Base-by-base conservation (phyloP, 2,113 vertebrate genomes). In the Plecotus auritus region DNA sequence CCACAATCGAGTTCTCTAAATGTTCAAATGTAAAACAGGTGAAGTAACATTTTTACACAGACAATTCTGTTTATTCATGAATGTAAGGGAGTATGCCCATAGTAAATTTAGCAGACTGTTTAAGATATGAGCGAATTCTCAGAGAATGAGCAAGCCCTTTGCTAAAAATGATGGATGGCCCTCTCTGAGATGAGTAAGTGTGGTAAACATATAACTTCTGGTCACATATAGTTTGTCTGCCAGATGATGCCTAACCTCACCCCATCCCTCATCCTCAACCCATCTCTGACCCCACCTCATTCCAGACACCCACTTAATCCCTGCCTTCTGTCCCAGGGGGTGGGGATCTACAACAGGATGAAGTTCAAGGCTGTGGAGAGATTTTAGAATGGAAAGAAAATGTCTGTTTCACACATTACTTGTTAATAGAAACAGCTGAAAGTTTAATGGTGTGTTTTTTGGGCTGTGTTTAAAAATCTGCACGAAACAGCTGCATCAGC, bases 371-470 rank as follows among this genome's bases (percentile, higher is more conserved):
- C 56, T 96, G 72, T 85, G n/a, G 40, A 32, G 88, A 95, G 80
- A 72, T 77, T 97, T 90, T 70, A 85, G 37, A 85, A 95, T 37
- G 40, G 84, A 47, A 91, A 92, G 51, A 69, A 10, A 61, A 82
- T 85, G 82, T 92, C 96, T 92, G 94, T 94, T 97, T 97, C 88
- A 76, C 97, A 95, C 96, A 95, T 95, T 96, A 95, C 88, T 94
- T 91, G 88, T 82, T 95, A 95, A 91, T 35, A 83, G 92, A 93
- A 94, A 90, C 78, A 97, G 92, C 94, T 97, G 81, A 95, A 95
- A 67, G 51, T 85, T 90, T 95, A 96, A 80, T 64, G 67, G 77
- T 88, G 94, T 96, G 81, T 90, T 94, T 94, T 80, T 12, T 47
- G 85, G 88, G 56, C 61, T 83, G 5, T 84, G 42, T 72, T 93